Evolutionary conservation across 2,888 invertebrate species (phyloP).

Genomic region (Clepsis dumicolana): DNA sequence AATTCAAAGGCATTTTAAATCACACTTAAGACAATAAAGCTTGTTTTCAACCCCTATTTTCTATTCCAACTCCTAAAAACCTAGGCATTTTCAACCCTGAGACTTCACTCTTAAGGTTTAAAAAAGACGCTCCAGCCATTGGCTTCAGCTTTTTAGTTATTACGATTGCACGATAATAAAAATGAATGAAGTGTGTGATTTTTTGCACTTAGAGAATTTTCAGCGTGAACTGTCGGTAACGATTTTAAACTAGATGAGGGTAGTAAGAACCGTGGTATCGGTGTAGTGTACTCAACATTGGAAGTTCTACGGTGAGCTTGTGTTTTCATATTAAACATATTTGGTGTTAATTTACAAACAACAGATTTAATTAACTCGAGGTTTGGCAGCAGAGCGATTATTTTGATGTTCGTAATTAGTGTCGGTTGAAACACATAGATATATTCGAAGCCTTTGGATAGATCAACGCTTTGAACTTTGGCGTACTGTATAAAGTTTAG

Average conservation of each 20-base stretch:
- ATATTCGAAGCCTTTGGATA: no score
- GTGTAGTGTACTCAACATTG: no score
- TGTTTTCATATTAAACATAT: no score
- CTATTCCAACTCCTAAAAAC: background rate
- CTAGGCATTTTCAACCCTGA: background rate
- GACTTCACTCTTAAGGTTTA: background rate
- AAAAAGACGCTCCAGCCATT: no score
- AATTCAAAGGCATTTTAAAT: constrained; percentile 19
- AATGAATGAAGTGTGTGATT: constrained; percentile 8
- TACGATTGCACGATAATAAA: background rate
- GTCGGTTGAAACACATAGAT: no score
- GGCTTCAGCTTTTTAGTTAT: background rate
- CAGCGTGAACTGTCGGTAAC: background rate
- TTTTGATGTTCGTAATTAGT: no score
- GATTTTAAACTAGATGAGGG: background rate
- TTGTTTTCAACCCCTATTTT: constrained; percentile 18
- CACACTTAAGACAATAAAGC: constrained; percentile 29
- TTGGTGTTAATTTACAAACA: no score
- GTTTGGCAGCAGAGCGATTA: no score
- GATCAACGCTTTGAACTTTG: no score
- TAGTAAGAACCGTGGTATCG: background rate
- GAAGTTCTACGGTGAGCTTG: no score
- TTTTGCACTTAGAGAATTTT: constrained; percentile 3
- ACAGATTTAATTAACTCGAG: no score
- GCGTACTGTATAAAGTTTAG: no score